phyloP scores from a whole-genome alignment of 2,797 vertebrate species.

The Sarcoramphus papa region DNA sequence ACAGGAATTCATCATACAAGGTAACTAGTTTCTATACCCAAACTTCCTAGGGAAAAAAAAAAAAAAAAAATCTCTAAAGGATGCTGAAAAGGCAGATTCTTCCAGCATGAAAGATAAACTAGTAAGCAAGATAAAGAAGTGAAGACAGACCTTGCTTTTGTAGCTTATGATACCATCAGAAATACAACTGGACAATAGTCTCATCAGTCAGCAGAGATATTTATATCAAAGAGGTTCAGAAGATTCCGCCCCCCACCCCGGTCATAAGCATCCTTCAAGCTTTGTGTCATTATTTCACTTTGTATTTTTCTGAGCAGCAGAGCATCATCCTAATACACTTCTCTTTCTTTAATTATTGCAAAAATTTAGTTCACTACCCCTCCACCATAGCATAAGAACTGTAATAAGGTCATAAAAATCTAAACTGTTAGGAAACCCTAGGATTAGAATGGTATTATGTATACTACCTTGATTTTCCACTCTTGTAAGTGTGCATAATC shows the following conservation, averaged over 20 bases:
- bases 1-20: neutral
- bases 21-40: neutral
- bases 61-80: neutral
- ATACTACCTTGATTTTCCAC: neutral
- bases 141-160: neutral
- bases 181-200: neutral
- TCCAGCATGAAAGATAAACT: neutral
- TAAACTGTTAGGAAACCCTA: neutral
- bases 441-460: neutral
- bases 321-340: neutral
- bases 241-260: neutral
- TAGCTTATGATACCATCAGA: neutral
- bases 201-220: neutral
- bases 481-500: neutral
- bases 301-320: neutral
- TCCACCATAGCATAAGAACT: rapidly evolving
- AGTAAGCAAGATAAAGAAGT: neutral
- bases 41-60: neutral
- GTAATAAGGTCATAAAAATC: neutral
- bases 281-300: neutral
- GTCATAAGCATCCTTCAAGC: neutral
- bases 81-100: neutral
- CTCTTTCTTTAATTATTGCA: neutral
- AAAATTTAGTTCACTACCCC: neutral
- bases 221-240: neutral